Base-by-base conservation (phyloP, 2,113 vertebrate species). In the Turnix velox region DNA sequence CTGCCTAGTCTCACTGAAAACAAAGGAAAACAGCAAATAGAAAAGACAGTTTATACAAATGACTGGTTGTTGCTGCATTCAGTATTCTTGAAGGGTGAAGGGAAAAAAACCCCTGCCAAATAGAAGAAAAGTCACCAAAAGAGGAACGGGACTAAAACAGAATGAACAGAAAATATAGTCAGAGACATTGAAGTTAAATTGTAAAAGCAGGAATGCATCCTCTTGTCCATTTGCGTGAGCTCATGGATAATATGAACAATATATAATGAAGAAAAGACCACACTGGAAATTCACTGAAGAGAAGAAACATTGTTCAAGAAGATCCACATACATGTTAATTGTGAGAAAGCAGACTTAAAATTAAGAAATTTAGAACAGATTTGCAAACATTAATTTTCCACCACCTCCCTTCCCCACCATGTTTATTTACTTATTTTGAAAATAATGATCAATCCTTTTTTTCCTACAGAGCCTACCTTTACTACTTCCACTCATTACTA, bases 41-140 rank as follows among this genome's bases (percentile, higher is more conserved):
- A 87, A 88, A 84, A 59, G 48, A 79, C n/a, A 40, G 24, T 7
- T 6, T 86, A 54, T 46, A 84, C 27, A 72, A 81, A 66, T 51
- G 37, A 58, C 73, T 90, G 33, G 72, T 78, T 59, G 46, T 2
- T 79, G 84, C 20, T 67, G 31, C 33, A 31, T 65, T 81, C 8
- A 6, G 39, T 9, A 58, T 69, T 84, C 86, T 49, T 63, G 30
- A 93, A 77, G n/a, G 18, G 15, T 52, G 43, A 92, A 79, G 59
- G 52, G 40, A n/a, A 74, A 76, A 74, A 52, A 48, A 51, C 31
- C 28, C 28, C 31, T 88, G 48, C 51, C 1, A 5, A 76, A 59
- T 7, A 59, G 66, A 87, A 92, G n/a, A 35, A 71, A 89, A 76
- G 18, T 55, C 30, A 67, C n/a, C 40, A 87, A 69, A n/a, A 78